Evolutionary conservation across 2,888 invertebrate genomes (phyloP), one percentile per base, ranked within the genome.

Genomic region (Agrilus biguttatus): DNA sequence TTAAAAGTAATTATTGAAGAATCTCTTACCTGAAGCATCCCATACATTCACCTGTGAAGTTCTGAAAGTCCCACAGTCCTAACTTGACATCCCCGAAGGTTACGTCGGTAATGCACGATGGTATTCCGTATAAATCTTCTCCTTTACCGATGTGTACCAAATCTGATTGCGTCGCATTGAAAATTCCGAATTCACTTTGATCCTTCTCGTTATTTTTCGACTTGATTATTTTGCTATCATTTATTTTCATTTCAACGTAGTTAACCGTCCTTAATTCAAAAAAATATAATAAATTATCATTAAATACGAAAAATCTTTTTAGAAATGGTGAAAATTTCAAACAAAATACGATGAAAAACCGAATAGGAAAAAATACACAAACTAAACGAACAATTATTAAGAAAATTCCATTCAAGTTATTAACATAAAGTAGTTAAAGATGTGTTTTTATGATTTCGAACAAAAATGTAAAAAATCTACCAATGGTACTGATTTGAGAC

Each of bases 21-120:
- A 34, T 1, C 13, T 37, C 45, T 52, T 55, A 60, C 62, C 58
- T 58, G 41, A 53, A 50, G 44, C 59, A 61, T 37, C 60, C 63
- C 2, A 46, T 49, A 44, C 66, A 66, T 3, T 70, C 68, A 4
- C 73, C 73, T 1, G 77, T 74, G 41, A 80, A 81, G 1, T 73
- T 69, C 1, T 74, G 65, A 60, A 92, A 95, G 67, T 92, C 87
- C 89, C 90, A 95, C 8, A 95, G 70, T 0, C 93, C 93, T 35
- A 95, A 66, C 0, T 78, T 78, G 42, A 76, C 72, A 21, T 81
- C 83, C 59, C 93, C 88, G 10, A 86, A 68, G 49, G 76, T 71
- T 2, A 93, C 69, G 50, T 85, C 81, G 59, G 89, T 86, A 8
- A 95, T 71, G 49, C 91, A 90, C 0, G 86, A 89, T 13, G 82